Evolutionary conservation across 2,888 invertebrate genomes (phyloP).

Genomic region (Drosophila macrospina): DNA sequence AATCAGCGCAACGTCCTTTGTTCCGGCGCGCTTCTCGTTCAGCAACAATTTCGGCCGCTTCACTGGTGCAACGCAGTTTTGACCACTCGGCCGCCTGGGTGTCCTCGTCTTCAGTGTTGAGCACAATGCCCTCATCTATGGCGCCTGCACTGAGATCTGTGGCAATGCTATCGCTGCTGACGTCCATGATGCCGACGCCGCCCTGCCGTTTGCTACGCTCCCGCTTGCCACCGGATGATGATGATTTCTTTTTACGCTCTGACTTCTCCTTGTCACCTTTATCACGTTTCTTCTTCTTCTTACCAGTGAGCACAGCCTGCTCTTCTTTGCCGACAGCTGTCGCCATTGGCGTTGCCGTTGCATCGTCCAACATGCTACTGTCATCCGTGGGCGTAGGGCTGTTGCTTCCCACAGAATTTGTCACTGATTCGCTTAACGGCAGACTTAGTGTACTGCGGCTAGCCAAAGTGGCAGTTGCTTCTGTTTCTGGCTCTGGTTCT

Average conservation of each 20-base stretch:
- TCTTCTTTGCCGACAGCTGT: conserved; percentile 1
- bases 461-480: conserved; percentile 31
- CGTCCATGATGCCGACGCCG: conserved; percentile 55
- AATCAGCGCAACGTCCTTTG: conserved; percentile 93
- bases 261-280: conserved; percentile 67
- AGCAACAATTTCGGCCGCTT: conserved; percentile 94
- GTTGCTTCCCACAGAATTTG: conserved; percentile 82
- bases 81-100: conserved; percentile 93
- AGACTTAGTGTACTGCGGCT: conserved; percentile 75
- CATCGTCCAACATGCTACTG: conserved; percentile 82
- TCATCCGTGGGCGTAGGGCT: conserved; percentile 85
- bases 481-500: conserved; percentile 33
- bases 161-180: conserved; percentile 70
- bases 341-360: conserved; percentile 47
- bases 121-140: conserved; percentile 87
- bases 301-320: conserved; percentile 29
- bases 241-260: conserved; percentile 74
- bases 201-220: conserved; percentile 73
- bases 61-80: conserved; percentile 94
- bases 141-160: conserved; percentile 71
- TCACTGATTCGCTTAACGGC: conserved; percentile 81
- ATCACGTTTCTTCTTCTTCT: conserved; percentile 73
- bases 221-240: conserved; percentile 46
- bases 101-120: conserved; percentile 88
- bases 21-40: conserved; percentile 92